Evolutionary conservation across 2,113 vertebrate genomes (phyloP).

Genomic region (Pao palembangensis): DNA sequence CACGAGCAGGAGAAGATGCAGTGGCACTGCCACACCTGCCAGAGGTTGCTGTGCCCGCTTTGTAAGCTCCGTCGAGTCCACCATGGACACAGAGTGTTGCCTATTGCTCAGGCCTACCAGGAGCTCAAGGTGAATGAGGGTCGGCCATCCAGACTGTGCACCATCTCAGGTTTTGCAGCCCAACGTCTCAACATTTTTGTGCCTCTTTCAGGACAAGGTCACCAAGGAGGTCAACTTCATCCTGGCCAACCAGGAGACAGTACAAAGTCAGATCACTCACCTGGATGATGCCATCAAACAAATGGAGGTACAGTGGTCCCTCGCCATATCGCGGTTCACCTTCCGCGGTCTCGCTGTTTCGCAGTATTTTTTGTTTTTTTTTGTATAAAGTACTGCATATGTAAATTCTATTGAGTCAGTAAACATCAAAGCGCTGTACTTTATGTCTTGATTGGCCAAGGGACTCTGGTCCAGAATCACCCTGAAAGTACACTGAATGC

Average conservation of each 20-base stretch:
- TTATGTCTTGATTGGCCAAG: too few relatives aligned
- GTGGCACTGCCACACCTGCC: slow-evolving; percentile 92
- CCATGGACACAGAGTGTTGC: slow-evolving; percentile 89
- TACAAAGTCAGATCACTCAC: slow-evolving; percentile 88
- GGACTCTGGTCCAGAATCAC: too few relatives aligned
- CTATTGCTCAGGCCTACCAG: slow-evolving; percentile 89
- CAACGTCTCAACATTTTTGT: slow-evolving; percentile 1
- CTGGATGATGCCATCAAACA: slow-evolving; percentile 88
- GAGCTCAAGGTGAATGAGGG: slow-evolving; percentile 83
- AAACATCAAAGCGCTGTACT: too few relatives aligned
- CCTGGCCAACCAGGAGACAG: slow-evolving; percentile 88
- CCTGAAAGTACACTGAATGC: too few relatives aligned
- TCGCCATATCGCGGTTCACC: too few relatives aligned
- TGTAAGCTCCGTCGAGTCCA: slow-evolving; percentile 89
- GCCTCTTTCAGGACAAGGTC: slow-evolving; percentile 84
- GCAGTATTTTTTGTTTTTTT: too few relatives aligned
- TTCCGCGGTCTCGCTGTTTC: too few relatives aligned
- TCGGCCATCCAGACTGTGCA: background rate
- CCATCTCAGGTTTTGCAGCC: background rate
- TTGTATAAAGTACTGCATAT: too few relatives aligned
- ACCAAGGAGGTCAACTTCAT: slow-evolving; percentile 88
- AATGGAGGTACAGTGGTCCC: too few relatives aligned
- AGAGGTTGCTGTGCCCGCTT: slow-evolving; percentile 86
- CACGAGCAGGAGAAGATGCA: slow-evolving; percentile 90
- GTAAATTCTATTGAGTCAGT: too few relatives aligned